These are phyloP conservation scores for Uloborus diversus DNA, from an alignment of 1,140 invertebrate species.

Conservation along the genomic window DNA sequence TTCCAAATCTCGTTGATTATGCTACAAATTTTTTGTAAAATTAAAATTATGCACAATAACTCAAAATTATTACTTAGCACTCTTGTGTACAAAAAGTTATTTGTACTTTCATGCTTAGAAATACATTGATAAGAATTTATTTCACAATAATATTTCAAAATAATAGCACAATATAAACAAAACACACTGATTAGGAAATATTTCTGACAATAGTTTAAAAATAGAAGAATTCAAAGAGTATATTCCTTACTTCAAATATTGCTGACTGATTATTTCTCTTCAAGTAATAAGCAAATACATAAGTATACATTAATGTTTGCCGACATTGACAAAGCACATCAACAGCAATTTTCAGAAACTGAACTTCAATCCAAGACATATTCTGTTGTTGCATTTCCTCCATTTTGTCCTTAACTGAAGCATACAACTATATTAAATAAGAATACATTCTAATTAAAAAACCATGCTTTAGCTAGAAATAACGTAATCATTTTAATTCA, in stretches of 20 bases:
- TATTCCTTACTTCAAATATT: slow-evolving; percentile 92
- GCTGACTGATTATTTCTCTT: slow-evolving; percentile 98
- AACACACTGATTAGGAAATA: no score
- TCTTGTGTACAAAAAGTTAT: not conserved
- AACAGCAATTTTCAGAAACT: slow-evolving; percentile 87
- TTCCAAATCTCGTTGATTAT: slow-evolving; percentile 98
- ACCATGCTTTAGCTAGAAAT: no score
- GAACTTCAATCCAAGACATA: slow-evolving; percentile 99
- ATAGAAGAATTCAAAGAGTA: no score
- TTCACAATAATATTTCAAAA: not conserved
- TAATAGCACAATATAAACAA: no score
- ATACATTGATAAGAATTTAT: not conserved
- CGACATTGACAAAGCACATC: slow-evolving; percentile 97
- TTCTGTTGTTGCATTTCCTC: slow-evolving; percentile 99
- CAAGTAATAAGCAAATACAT: slow-evolving; percentile 98
- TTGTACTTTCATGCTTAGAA: not conserved
- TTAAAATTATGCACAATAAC: not conserved
- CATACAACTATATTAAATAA: slow-evolving; percentile 79
- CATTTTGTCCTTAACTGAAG: slow-evolving; percentile 96
- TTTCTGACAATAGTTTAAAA: no score
- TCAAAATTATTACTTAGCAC: not conserved
- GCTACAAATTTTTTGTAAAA: slow-evolving; percentile 26
- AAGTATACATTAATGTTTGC: slow-evolving; percentile 98
- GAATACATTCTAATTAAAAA: no score
- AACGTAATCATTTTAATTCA: no score